Percentiles rank a stretch among this genome's conserved stretches.
These are phyloP conservation scores for Drosophila dunni DNA, from an alignment of 1,140 invertebrate species.

Conservation along the genomic window DNA sequence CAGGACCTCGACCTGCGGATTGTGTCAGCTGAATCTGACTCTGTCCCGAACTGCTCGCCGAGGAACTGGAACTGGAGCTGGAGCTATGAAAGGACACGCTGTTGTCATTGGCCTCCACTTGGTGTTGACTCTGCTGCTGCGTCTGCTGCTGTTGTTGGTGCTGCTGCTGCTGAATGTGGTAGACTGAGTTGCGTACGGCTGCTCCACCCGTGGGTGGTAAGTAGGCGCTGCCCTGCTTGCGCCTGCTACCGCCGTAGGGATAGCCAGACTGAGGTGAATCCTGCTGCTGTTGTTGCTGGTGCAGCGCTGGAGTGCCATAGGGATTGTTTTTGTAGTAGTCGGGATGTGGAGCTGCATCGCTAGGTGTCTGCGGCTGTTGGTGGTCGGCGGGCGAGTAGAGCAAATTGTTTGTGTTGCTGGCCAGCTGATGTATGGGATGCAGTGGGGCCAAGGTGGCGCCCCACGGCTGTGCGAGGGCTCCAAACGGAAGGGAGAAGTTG, in stretches of 20 bases:
- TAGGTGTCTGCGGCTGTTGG: slow-evolving; percentile 46
- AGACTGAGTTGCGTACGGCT: slow-evolving; percentile 63
- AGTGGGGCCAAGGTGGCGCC: slow-evolving; percentile 78
- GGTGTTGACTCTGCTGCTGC: slow-evolving; percentile 55
- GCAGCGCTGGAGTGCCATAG: slow-evolving; percentile 60
- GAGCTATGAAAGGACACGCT: slow-evolving; percentile 64
- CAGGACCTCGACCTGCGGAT: slow-evolving; percentile 57
- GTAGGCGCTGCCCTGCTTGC: slow-evolving; percentile 75
- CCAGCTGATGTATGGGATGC: slow-evolving; percentile 80
- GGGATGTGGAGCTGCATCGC: slow-evolving; percentile 13
- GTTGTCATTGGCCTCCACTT: slow-evolving; percentile 52
- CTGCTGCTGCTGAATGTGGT: slow-evolving; percentile 68
- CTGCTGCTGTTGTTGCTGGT: slow-evolving; percentile 37
- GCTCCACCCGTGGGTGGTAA: slow-evolving; percentile 69
- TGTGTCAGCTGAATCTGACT: slow-evolving; percentile 65
- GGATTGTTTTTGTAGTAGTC: slow-evolving; percentile 73
- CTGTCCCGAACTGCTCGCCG: slow-evolving; percentile 49
- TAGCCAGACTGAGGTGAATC: slow-evolving; percentile 48
- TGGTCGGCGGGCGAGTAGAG: slow-evolving; percentile 82
- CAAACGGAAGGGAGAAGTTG: slow-evolving; percentile 83
- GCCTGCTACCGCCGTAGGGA: slow-evolving; percentile 55
- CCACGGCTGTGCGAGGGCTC: slow-evolving; percentile 72
- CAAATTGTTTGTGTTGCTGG: slow-evolving; percentile 82
- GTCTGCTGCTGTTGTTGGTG: slow-evolving; percentile 36
- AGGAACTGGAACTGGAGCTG: slow-evolving; percentile 14